Conservation (phyloP, 2,113 vertebrate genomes). For the Pygoscelis antarcticus region DNA sequence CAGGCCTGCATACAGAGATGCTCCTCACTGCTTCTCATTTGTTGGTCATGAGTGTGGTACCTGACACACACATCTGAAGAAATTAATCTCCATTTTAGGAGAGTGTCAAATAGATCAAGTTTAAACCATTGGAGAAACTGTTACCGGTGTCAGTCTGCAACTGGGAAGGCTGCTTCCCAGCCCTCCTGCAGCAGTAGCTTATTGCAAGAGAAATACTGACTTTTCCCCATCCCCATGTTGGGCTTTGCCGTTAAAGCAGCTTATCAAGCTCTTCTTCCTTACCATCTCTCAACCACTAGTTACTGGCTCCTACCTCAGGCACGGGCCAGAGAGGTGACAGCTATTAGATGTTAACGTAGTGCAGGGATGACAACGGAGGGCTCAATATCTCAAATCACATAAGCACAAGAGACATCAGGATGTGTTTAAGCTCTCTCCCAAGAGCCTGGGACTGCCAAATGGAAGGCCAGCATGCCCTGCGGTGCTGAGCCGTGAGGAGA, state of each 20-base stretch:
- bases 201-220: background rate
- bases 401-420: background rate
- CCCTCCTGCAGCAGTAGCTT: background rate
- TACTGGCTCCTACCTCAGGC: background rate
- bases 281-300: background rate
- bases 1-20: accelerated
- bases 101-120: background rate
- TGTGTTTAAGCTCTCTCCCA: background rate
- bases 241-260: background rate
- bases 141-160: background rate
- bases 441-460: background rate
- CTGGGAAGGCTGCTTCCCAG: background rate
- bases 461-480: background rate
- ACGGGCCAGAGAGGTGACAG: background rate
- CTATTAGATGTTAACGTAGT: accelerated
- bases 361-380: background rate
- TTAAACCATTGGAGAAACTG: background rate
- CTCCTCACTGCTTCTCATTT: background rate
- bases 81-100: background rate
- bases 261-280: background rate
- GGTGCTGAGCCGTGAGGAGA: background rate
- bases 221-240: accelerated
- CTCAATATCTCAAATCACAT: background rate
- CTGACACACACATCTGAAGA: background rate
- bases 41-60: background rate